phyloP scores from a whole-genome alignment of 2,888 invertebrate species.

The Agrotis clavis region DNA sequence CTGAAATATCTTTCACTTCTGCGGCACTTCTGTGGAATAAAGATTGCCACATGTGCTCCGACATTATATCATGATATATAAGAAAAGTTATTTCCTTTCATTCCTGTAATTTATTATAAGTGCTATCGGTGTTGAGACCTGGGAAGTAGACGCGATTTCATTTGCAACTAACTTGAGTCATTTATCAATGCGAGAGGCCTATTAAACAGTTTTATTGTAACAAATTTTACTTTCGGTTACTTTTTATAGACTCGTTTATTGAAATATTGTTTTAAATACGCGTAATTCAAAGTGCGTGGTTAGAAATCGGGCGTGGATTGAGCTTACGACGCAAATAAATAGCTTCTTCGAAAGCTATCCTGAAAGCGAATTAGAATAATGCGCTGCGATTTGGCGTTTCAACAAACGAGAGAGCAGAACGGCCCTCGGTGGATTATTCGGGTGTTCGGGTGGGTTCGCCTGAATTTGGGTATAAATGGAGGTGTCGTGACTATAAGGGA shows the following conservation, averaged over 20 bases:
- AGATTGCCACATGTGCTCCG: constrained; percentile 83
- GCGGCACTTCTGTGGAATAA: constrained; percentile 82
- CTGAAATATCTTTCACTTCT: constrained; percentile 87
- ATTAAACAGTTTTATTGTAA: constrained; percentile 54
- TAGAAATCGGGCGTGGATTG: constrained; percentile 73
- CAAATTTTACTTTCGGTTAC: constrained; percentile 37
- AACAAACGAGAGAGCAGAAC: constrained; percentile 88
- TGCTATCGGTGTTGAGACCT: constrained; percentile 73
- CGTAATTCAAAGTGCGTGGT: constrained; percentile 66
- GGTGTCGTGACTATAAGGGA: constrained; percentile 81
- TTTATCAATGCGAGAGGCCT: constrained; percentile 65
- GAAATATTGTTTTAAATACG: constrained; percentile 73
- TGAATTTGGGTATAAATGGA: constrained; percentile 88
- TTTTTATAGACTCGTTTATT: constrained; percentile 20
- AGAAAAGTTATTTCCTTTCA: constrained; percentile 79
- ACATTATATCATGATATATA: constrained; percentile 82
- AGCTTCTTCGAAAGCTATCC: constrained; percentile 90
- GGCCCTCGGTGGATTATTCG: constrained; percentile 89
- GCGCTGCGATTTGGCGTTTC: constrained; percentile 90
- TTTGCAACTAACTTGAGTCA: constrained; percentile 72
- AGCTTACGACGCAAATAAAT: constrained; percentile 88
- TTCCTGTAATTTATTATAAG: constrained; percentile 78
- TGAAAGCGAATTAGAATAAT: constrained; percentile 90
- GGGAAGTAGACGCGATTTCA: constrained; percentile 71
- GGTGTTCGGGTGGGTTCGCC: constrained; percentile 81